Evolutionary conservation across 2,113 vertebrate species (phyloP), one percentile per base, ranked within the genome.

Genomic region (Cepphus grylle): DNA sequence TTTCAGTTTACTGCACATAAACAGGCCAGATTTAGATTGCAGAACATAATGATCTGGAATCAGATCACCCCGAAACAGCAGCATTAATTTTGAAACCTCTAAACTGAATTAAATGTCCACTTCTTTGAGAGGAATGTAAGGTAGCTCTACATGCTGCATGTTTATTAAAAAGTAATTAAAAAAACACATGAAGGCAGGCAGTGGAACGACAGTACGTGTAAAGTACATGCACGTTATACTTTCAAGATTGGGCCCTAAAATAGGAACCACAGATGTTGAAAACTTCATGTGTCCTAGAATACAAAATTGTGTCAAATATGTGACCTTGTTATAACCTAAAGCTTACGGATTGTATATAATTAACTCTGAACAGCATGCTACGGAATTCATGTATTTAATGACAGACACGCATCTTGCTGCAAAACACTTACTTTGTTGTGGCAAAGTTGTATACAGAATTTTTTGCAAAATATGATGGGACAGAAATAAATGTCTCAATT

Each of bases 241-340:
- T 96, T 82, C 81, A 94, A 85, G 81, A 94, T 32, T 72, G 70
- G 80, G 43, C 40, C 76, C 70, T 94, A 91, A 96, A 96, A 95
- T 66, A 94, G 81, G 86, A 93, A 67, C 49, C 77, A 95, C 84
- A 97, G 96, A 95, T 96, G 95, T 90, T 97, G 95, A 92, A 94
- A 94, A 95, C 69, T 92, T 95, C 56, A 43, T 86, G n/a, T 73
- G 88, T 92, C 66, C 92, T 72, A 88, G 94, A 97, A 93, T 61
- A 79, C 38, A 94, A 76, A 72, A 93, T 63, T 72, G 42, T 97
- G 91, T 94, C 94, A 94, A 94, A 80, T 82, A 91, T 2, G 42
- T 80, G 84, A 94, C 89, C 84, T 62, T 77, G 91, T 90, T 95
- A 90, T 45, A 93, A 93, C 42, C 45, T 80, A 87, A 95, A 87